A percentile compares a stretch with the other conserved stretches of the same genome.
These are phyloP conservation scores for Rhynchophorus ferrugineus DNA, from an alignment of 1,140 invertebrate genomes.

Conservation along the genomic window DNA sequence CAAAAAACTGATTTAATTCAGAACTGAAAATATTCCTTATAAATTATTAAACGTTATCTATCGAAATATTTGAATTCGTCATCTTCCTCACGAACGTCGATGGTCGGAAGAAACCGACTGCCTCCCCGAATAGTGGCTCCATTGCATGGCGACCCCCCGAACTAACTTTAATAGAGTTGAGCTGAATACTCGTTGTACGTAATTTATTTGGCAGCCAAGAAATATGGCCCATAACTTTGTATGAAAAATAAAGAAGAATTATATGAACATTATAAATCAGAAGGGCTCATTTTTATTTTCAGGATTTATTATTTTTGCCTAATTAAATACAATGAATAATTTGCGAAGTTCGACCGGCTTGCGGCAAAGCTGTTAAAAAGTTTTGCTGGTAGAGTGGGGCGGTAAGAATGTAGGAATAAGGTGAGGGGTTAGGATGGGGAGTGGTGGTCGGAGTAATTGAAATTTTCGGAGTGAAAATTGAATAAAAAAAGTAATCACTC, in stretches of 20 bases:
- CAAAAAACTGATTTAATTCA: too few species aligned
- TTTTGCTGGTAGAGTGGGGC: too few species aligned
- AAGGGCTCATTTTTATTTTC: slow-evolving; percentile 35
- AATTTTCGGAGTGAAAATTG: too few species aligned
- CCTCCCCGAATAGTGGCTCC: not conserved
- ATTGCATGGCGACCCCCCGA: slow-evolving; percentile 32
- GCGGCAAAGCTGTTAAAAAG: not conserved
- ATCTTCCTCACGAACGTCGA: not conserved
- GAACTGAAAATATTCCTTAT: too few species aligned
- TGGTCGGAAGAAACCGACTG: not conserved
- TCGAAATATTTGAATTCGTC: too few species aligned
- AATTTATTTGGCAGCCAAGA: slow-evolving; percentile 41
- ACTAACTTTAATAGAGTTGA: slow-evolving; percentile 40
- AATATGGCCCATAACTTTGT: slow-evolving; percentile 42
- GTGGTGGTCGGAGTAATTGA: too few species aligned
- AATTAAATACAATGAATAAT: slow-evolving; percentile 26
- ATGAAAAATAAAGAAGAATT: slow-evolving; percentile 43
- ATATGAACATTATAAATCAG: slow-evolving; percentile 41
- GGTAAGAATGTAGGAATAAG: too few species aligned
- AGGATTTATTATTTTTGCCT: slow-evolving; percentile 32
- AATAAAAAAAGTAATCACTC: too few species aligned
- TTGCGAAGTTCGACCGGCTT: not conserved
- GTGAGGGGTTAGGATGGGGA: too few species aligned
- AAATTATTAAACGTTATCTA: too few species aligned
- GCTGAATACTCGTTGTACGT: slow-evolving; percentile 27